Evolutionary conservation across 1,140 invertebrate species (phyloP).

Genomic region (Oryzaephilus surinamensis): DNA sequence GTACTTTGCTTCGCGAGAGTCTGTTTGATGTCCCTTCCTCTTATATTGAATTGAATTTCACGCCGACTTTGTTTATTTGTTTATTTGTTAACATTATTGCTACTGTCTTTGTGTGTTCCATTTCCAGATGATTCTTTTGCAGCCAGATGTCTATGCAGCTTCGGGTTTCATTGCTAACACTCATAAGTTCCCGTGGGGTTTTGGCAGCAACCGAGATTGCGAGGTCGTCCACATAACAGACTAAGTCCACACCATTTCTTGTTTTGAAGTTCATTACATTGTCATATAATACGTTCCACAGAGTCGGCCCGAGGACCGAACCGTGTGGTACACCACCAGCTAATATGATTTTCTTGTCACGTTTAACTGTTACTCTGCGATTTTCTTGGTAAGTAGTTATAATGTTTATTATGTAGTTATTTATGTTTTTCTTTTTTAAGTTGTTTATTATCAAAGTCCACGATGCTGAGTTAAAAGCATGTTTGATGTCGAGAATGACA

Average conservation of each 20-base stretch:
- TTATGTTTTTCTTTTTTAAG: slow-evolving; percentile 9
- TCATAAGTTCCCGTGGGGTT: no score
- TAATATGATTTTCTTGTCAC: no score
- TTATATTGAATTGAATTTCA: no score
- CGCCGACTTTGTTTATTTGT: no score
- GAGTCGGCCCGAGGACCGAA: slow-evolving; percentile 32
- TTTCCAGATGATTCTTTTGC: no score
- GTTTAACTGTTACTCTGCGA: slow-evolving; percentile 5
- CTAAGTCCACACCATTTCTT: slow-evolving; percentile 5
- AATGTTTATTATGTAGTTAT: slow-evolving; percentile 10
- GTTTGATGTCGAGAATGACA: slow-evolving; percentile 14
- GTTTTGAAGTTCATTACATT: slow-evolving; percentile 23
- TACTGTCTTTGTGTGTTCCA: no score
- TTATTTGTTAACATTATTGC: no score
- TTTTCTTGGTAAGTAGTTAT: slow-evolving; percentile 14
- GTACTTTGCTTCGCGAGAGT: no score
- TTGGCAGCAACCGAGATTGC: no score
- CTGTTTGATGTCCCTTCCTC: no score
- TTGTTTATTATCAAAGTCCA: slow-evolving; percentile 17
- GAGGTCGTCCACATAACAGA: slow-evolving; percentile 7
- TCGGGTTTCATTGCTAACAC: no score
- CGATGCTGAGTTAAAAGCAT: slow-evolving; percentile 20
- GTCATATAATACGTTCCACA: slow-evolving; percentile 36
- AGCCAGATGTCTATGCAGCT: no score
- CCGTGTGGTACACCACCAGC: slow-evolving; percentile 32